phyloP scores from a whole-genome alignment of 2,113 vertebrate genomes.

The Rhineura floridana region DNA sequence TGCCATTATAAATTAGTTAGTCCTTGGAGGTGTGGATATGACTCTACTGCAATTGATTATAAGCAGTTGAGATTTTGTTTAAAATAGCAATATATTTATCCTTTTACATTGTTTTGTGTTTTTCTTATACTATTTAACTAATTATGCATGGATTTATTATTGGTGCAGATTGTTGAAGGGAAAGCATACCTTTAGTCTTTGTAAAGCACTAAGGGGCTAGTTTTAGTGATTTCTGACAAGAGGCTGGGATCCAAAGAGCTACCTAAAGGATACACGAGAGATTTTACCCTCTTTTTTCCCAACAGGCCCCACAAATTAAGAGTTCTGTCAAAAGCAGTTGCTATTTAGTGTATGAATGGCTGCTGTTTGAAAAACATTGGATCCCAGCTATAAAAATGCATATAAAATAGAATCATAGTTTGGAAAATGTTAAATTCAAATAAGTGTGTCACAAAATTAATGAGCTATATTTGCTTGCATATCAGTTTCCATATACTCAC shows the following conservation, averaged over 20 bases:
- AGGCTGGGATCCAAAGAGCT: background rate
- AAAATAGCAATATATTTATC: background rate
- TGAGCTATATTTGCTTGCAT: background rate
- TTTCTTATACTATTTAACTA: background rate
- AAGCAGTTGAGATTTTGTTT: background rate
- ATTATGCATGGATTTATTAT: too few species aligned
- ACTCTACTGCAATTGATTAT: background rate
- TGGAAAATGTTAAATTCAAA: background rate
- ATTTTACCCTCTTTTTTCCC: background rate
- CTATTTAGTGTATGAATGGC: background rate
- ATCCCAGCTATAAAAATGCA: background rate
- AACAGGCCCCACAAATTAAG: background rate
- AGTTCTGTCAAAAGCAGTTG: background rate
- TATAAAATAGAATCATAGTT: background rate
- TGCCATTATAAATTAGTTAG: background rate
- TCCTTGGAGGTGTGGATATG: background rate
- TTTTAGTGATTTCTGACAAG: background rate
- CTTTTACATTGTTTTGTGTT: background rate
- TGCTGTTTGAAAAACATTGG: background rate
- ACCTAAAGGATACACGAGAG: background rate
- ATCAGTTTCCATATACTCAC: background rate
- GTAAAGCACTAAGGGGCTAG: background rate
- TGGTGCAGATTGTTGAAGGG: background rate
- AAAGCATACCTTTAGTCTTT: background rate
- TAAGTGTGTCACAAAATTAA: background rate